Evolutionary conservation across 2,888 invertebrate genomes (phyloP).

Genomic region (Omphaloscelis lunosa): DNA sequence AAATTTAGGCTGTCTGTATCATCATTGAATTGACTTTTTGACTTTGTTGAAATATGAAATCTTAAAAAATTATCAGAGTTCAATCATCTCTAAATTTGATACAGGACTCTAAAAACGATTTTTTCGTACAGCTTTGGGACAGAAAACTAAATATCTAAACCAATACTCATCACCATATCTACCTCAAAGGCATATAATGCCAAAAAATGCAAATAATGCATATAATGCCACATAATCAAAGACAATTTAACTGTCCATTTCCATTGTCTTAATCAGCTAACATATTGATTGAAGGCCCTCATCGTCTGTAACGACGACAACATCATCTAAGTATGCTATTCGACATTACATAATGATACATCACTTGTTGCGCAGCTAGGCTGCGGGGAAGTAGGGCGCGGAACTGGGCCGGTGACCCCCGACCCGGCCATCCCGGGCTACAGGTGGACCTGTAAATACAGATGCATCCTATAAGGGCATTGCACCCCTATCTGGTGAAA

Average conservation of each 20-base stretch:
- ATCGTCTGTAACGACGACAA: constrained; percentile 11
- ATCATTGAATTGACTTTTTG: neutral
- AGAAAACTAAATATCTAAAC: neutral
- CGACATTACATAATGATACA: constrained; percentile 60
- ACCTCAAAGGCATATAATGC: neutral
- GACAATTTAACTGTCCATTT: constrained; percentile 7
- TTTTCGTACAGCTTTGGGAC: neutral
- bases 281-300: constrained; percentile 19
- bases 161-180: neutral
- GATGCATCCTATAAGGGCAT: constrained; percentile 56
- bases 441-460: constrained; percentile 64
- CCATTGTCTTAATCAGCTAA: constrained; percentile 34
- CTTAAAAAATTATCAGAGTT: neutral
- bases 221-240: neutral
- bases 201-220: too few species aligned
- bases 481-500: constrained; percentile 46
- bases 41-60: neutral
- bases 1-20: constrained; percentile 22
- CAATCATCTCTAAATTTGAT: neutral
- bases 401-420: constrained; percentile 78
- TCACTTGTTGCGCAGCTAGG: constrained; percentile 78
- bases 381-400: constrained; percentile 74
- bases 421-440: constrained; percentile 69
- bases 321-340: constrained; percentile 48
- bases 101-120: neutral